These are phyloP conservation scores for Hofmannophila pseudospretella DNA, from an alignment of 2,888 invertebrate species.

Conservation along the genomic window DNA sequence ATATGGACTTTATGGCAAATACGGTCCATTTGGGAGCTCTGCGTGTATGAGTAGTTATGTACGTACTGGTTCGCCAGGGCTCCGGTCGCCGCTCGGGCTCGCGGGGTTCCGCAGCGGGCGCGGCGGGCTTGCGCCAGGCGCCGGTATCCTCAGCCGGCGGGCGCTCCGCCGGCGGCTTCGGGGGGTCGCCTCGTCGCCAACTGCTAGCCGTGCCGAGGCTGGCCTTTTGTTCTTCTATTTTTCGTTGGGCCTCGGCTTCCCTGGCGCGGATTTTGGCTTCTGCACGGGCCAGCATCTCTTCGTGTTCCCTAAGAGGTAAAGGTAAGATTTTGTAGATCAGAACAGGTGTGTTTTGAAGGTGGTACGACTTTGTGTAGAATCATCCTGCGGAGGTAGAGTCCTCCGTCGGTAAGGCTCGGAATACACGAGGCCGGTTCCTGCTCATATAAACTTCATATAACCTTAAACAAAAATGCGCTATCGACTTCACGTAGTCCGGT, in stretches of 20 bases:
- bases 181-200: constrained; percentile 14
- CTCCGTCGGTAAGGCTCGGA: too few relatives aligned
- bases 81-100: constrained; percentile 18
- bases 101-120: constrained; percentile 10
- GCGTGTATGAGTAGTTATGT: too few relatives aligned
- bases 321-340: too few relatives aligned
- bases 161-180: constrained; percentile 13
- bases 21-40: too few relatives aligned
- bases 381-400: too few relatives aligned
- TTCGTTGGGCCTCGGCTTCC: constrained; percentile 84
- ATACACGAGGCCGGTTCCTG: too few relatives aligned
- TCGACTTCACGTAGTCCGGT: too few relatives aligned
- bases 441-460: too few relatives aligned
- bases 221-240: constrained; percentile 64
- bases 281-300: constrained; percentile 81
- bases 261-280: constrained; percentile 82
- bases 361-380: too few relatives aligned
- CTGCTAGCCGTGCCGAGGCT: constrained; percentile 41
- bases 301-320: constrained; percentile 81
- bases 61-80: constrained; percentile 49
- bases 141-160: constrained; percentile 8
- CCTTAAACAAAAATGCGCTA: too few relatives aligned
- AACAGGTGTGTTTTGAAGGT: too few relatives aligned
- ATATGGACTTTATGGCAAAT: too few relatives aligned
- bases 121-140: constrained; percentile 14